Conservation (phyloP, 2,888 invertebrate species). For the Orthosia incerta region DNA sequence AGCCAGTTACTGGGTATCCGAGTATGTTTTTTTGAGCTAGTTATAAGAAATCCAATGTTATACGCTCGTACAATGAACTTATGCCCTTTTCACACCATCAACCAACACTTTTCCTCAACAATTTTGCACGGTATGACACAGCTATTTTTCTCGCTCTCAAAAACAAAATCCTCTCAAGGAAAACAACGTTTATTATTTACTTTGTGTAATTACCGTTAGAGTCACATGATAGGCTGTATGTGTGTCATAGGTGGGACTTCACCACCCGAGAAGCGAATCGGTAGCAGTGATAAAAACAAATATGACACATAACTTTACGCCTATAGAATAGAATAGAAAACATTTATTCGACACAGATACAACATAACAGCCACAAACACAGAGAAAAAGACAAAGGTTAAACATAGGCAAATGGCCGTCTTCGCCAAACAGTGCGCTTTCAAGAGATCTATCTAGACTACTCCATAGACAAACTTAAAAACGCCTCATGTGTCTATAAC, state of each 20-base stretch:
- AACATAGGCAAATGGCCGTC: no score
- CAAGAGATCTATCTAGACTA: no score
- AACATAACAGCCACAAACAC: no score
- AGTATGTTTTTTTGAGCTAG: background rate
- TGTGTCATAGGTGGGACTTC: slow-evolving; percentile 49
- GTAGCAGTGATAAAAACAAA: slow-evolving; percentile 21
- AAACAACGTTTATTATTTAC: slow-evolving; percentile 49
- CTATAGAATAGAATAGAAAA: no score
- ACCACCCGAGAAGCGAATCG: slow-evolving; percentile 46
- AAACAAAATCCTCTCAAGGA: slow-evolving; percentile 45
- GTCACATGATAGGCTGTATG: background rate
- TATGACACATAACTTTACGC: slow-evolving; percentile 11
- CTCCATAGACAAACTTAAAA: no score
- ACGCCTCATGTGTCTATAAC: no score
- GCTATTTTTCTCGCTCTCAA: slow-evolving; percentile 35
- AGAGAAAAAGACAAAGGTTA: no score
- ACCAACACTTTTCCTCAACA: slow-evolving; percentile 38
- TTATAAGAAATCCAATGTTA: background rate
- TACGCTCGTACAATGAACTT: background rate
- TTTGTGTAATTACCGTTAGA: background rate
- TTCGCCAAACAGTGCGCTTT: no score
- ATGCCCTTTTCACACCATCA: background rate
- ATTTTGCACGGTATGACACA: slow-evolving; percentile 46
- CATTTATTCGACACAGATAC: no score
- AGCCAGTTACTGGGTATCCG: no score